Evolutionary conservation across 2,113 vertebrate genomes (phyloP), one percentile per base, ranked within the genome.

Genomic region (Toxotes jaculatrix): DNA sequence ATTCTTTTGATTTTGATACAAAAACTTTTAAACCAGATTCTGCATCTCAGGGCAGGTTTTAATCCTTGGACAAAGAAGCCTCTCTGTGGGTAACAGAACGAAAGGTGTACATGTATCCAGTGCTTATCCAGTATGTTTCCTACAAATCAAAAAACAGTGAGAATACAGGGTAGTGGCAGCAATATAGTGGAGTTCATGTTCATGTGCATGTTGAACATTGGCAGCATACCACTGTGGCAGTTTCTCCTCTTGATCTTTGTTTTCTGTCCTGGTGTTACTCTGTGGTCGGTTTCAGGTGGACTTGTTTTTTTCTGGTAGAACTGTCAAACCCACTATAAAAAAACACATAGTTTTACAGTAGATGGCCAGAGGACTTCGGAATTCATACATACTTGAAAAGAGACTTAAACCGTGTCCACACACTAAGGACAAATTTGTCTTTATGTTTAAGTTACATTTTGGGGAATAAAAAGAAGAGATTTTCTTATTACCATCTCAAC

Each of bases 241-340:
- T 67, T 53, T 72, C 36, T 73, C 55, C n/a, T 55, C 53, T 70
- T 51, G 45, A 21, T 56, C 13, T 51, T 19, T 9, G 17, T n/a
- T 51, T 51, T 51, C 49, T 21, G 6, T 6, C 49, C 49, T 21
- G 19, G 21, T 51, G 49, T 56, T 12, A 56, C 53, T 53, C 49
- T 53, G 49, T 19, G 49, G 21, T 53, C 27, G 32, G 8, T 49
- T 23, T 49, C 43, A n/a, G 17, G 51, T 12, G 42, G 42, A 51
- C 13, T 31, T 34, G 11, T 60, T 47, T 16, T 17, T 17, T 51
- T 53, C 49, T 53, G 49, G 7, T 21, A n/a, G 21, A 53, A n/a
- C 2, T 53, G 19, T 53, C 49, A 53, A 53, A 19, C 2, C 21
- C 21, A 53, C 21, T 16, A 53, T 3, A n/a, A 53, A 1, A n/a